Conservation (phyloP, 2,888 invertebrate species). For the Zhengitettix transpicula region DNA sequence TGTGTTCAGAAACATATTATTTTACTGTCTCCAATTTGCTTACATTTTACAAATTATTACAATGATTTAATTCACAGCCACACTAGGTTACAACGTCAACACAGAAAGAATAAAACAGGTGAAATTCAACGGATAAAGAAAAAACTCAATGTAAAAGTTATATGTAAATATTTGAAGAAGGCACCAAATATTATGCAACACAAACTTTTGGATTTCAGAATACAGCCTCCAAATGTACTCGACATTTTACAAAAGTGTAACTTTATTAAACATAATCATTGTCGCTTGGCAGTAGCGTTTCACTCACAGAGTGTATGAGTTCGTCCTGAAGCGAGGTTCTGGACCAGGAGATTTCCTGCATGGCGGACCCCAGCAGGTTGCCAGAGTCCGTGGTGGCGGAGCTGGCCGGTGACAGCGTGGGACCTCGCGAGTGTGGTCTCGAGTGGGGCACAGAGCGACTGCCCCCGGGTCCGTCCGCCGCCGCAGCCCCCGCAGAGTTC, state of each 20-base stretch:
- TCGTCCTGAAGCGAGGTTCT: slow-evolving; percentile 51
- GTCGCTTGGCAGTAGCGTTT: background rate
- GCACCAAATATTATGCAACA: too few species aligned
- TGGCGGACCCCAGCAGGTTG: slow-evolving; percentile 28
- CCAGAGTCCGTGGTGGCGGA: slow-evolving; percentile 18
- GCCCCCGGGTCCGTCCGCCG: slow-evolving; percentile 1
- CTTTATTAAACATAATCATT: too few species aligned
- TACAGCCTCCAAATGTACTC: slow-evolving; percentile 12
- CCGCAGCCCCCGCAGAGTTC: slow-evolving; percentile 18
- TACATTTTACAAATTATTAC: too few species aligned
- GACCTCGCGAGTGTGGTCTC: slow-evolving; percentile 29
- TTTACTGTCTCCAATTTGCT: too few species aligned
- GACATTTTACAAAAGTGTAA: too few species aligned
- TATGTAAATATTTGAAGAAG: too few species aligned
- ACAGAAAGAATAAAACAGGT: too few species aligned
- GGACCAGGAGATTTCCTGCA: slow-evolving; percentile 41
- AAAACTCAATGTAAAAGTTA: too few species aligned
- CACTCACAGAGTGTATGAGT: slow-evolving; percentile 44
- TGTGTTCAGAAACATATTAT: too few species aligned
- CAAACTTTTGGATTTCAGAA: background rate
- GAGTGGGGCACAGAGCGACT: slow-evolving; percentile 53
- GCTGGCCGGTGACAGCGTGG: slow-evolving; percentile 9
- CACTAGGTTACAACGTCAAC: too few species aligned
- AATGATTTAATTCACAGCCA: too few species aligned
- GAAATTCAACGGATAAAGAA: too few species aligned